Evolutionary conservation across 2,113 vertebrate genomes (phyloP).

Genomic region (Perccottus glenii): DNA sequence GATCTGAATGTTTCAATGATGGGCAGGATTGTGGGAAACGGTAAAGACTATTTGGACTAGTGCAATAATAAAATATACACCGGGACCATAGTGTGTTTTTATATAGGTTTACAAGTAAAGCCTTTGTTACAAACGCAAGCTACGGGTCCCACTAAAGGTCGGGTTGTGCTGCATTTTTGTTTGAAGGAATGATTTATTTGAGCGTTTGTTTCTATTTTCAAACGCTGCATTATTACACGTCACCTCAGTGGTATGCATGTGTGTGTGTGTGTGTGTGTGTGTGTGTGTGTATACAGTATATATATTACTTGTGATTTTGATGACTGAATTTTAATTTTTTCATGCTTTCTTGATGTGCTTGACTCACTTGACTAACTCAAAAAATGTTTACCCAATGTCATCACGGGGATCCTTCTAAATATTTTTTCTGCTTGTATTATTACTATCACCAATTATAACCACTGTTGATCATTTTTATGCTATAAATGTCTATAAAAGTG

Average conservation of each 20-base stretch:
- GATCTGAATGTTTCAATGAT: conserved; percentile 7
- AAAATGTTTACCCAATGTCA: background rate
- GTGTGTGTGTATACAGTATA: conserved; percentile 32
- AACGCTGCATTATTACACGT: conserved; percentile 32
- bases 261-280: conserved; percentile 14
- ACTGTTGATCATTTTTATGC: conserved; percentile 66
- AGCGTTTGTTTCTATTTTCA: conserved; percentile 16
- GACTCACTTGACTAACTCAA: conserved; percentile 22
- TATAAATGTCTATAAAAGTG: conserved; percentile 44
- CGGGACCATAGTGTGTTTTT: conserved; percentile 11
- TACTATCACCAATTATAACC: conserved; percentile 70
- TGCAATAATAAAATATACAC: conserved; percentile 53
- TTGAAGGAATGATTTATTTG: conserved; percentile 40
- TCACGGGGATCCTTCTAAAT: background rate
- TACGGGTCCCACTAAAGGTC: background rate
- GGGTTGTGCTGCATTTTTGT: conserved; percentile 9
- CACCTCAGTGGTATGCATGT: conserved; percentile 34
- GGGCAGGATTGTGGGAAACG: conserved; percentile 11
- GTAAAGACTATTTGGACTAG: conserved; percentile 50
- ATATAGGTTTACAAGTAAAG: too few species aligned
- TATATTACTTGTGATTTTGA: conserved; percentile 29
- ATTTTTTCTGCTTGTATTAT: conserved; percentile 47
- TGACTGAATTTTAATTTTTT: background rate
- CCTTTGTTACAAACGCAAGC: conserved; percentile 21
- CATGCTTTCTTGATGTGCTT: conserved; percentile 21